These are phyloP conservation scores for Centruroides sculpturatus DNA, from an alignment of 1,140 invertebrate species.

Conservation along the genomic window DNA sequence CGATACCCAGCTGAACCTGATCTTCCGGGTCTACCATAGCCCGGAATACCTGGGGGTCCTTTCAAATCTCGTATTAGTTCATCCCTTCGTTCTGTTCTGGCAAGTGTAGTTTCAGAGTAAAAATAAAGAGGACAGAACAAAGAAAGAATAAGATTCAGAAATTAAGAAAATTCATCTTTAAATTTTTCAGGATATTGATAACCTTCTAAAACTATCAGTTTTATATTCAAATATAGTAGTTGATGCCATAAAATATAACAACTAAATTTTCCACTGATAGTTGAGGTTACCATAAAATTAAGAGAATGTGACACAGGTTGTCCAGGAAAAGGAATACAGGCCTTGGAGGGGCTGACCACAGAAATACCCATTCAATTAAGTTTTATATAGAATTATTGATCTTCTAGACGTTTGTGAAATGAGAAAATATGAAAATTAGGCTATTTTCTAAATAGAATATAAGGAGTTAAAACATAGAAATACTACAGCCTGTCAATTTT, in stretches of 20 bases:
- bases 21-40: conserved; percentile 29
- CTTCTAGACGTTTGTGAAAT: too few species aligned
- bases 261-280: too few species aligned
- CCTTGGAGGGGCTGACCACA: not conserved
- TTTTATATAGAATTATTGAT: too few species aligned
- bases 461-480: too few species aligned
- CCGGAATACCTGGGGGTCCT: conserved; percentile 36
- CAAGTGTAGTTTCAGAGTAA: not conserved
- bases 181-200: not conserved
- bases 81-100: conserved; percentile 32
- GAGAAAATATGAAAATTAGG: too few species aligned
- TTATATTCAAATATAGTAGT: too few species aligned
- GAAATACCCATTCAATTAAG: not conserved
- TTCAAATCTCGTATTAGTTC: conserved; percentile 37
- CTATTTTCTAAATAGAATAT: too few species aligned
- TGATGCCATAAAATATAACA: too few species aligned
- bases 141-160: not conserved
- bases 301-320: not conserved
- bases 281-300: not conserved
- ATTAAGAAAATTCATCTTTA: not conserved
- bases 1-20: conserved; percentile 27
- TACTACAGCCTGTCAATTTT: too few species aligned
- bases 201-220: too few species aligned
- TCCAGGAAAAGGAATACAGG: not conserved
- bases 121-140: not conserved